Evolutionary conservation across 2,888 invertebrate species (phyloP), one percentile per base, ranked within the genome.

Genomic region (Mythimna pallens): DNA sequence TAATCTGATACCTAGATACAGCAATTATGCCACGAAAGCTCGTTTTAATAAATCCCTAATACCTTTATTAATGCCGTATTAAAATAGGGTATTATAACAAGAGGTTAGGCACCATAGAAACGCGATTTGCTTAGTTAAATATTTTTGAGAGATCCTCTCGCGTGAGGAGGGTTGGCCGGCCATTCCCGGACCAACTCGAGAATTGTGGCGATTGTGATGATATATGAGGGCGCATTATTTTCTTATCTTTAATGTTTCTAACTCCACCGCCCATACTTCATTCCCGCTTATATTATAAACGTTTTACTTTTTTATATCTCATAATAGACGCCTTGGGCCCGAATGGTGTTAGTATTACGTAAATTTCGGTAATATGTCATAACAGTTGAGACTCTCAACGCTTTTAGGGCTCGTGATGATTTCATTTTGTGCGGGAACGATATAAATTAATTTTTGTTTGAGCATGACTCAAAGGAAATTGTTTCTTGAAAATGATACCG

Each of bases 191-290:
- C 92, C 92, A 92, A 88, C 90, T 92, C 89, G 86, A 92, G 94
- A 95, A 94, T 95, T 95, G 93, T 93, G 91, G 95, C 94, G 95
- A 95, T 95, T 96, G 94, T 92, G 93, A 96, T 96, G 96, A 96
- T 96, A 95, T 96, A 96, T 95, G 95, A 92, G 92, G 91, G 93
- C 91, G 95, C 93, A 95, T 96, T 96, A 96, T 96, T 95, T 96
- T 95, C 96, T 96, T 96, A 96, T 96, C 96, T 95, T 94, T 93
- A 94, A 94, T 94, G 94, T 94, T 94, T 94, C 95, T 95, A 94
- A 94, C 95, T 94, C 94, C 93, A 94, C 93, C 92, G 92, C 88
- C 93, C 94, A 95, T 95, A 94, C 94, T 94, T 95, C 94, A 95
- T 95, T 94, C 92, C 81, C 89, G 90, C 90, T 90, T 91, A 92